Conservation (phyloP, 2,113 vertebrate species). For the Catagonus wagneri region DNA sequence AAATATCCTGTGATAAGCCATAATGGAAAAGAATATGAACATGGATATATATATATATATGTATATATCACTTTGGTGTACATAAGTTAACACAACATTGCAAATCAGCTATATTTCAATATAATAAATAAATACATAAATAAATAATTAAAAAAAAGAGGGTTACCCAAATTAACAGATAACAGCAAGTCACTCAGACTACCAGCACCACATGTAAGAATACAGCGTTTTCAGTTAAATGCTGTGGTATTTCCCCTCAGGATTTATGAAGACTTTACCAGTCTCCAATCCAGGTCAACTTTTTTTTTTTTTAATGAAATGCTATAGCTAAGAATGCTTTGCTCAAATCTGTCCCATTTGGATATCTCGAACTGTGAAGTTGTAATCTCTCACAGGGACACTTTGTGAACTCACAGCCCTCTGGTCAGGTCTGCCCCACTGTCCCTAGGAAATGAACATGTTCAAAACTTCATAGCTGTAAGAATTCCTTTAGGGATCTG, state of each 20-base stretch:
- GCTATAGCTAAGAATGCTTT: background rate
- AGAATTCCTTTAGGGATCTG: background rate
- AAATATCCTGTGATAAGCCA: too few species aligned
- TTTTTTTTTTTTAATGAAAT: background rate
- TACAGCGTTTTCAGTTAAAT: background rate
- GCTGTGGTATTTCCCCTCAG: background rate
- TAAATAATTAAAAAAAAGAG: background rate
- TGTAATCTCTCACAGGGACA: background rate
- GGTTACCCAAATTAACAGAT: background rate
- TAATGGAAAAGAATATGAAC: too few species aligned
- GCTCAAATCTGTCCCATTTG: background rate
- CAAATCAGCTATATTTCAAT: too few species aligned
- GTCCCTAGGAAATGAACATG: slow-evolving; percentile 50
- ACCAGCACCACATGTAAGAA: background rate
- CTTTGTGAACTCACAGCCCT: background rate
- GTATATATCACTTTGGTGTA: too few species aligned
- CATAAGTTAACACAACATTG: too few species aligned
- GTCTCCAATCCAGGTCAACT: background rate
- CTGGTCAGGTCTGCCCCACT: background rate
- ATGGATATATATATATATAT: too few species aligned
- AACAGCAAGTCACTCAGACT: background rate
- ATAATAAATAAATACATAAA: too few species aligned
- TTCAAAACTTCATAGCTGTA: background rate
- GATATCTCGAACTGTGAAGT: background rate
- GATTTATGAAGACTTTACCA: background rate